Evolutionary conservation across 2,888 invertebrate species (phyloP).

Genomic region (Drosophila tripunctata): DNA sequence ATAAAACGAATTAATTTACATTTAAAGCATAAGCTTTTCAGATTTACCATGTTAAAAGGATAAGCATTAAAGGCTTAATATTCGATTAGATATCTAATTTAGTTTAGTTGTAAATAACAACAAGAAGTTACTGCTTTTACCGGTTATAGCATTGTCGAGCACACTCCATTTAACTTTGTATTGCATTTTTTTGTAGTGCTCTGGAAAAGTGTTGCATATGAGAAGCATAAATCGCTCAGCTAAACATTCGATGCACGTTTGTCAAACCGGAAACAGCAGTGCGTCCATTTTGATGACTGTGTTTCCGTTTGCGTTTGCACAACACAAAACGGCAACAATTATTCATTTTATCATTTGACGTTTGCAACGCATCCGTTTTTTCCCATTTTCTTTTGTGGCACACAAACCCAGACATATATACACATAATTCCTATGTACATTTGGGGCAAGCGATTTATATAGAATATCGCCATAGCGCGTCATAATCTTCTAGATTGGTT

Average conservation of each 20-base stretch:
- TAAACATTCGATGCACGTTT: slow-evolving; percentile 37
- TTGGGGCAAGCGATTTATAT: background rate
- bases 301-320: slow-evolving; percentile 30
- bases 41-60: too few species aligned
- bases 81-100: too few species aligned
- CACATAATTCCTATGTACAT: background rate
- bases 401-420: background rate
- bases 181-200: background rate
- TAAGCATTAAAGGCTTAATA: too few species aligned
- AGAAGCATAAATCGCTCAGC: slow-evolving; percentile 22
- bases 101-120: too few species aligned
- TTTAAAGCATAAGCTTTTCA: too few species aligned
- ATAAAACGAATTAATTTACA: too few species aligned
- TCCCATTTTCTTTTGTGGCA: slow-evolving; percentile 11
- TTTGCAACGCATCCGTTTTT: slow-evolving; percentile 21
- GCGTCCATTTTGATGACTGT: slow-evolving; percentile 49
- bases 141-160: background rate
- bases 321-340: slow-evolving; percentile 38
- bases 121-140: too few species aligned
- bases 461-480: too few species aligned
- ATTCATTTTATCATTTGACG: slow-evolving; percentile 57
- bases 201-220: slow-evolving; percentile 1
- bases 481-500: too few species aligned
- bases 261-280: slow-evolving; percentile 38
- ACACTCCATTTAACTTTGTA: background rate